These are phyloP conservation scores for Albula glossodonta DNA, from an alignment of 2,113 vertebrate genomes.

Conservation along the genomic window DNA sequence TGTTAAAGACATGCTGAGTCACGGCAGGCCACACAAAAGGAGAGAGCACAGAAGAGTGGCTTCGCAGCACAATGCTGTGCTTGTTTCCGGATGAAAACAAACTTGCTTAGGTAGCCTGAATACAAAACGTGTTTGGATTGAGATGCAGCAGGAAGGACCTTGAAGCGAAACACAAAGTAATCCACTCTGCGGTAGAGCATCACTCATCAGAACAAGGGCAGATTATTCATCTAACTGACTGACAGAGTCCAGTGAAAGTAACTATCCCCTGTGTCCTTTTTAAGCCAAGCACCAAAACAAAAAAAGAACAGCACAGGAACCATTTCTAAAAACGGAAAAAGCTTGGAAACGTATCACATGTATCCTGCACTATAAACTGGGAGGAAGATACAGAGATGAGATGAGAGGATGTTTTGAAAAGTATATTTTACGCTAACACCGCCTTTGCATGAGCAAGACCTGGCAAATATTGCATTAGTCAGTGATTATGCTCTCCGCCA, in stretches of 20 bases:
- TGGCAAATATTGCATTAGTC: neutral
- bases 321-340: neutral
- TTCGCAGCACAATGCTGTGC: neutral
- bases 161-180: neutral
- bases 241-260: neutral
- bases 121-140: neutral
- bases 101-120: neutral
- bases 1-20: neutral
- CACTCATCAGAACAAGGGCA: neutral
- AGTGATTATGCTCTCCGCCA: neutral
- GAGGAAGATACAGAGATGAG: neutral
- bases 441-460: neutral
- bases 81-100: neutral
- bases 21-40: neutral
- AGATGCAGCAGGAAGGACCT: neutral
- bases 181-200: neutral
- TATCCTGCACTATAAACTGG: neutral
- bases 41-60: neutral
- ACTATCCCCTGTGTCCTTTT: neutral
- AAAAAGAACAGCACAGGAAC: neutral
- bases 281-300: neutral
- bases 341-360: neutral
- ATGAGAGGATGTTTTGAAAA: neutral
- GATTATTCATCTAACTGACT: neutral
- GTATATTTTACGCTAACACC: neutral